A percentile compares a stretch with the other conserved stretches of the same genome.
Conservation (phyloP, 2,113 vertebrate species). For the Menura novaehollandiae region DNA sequence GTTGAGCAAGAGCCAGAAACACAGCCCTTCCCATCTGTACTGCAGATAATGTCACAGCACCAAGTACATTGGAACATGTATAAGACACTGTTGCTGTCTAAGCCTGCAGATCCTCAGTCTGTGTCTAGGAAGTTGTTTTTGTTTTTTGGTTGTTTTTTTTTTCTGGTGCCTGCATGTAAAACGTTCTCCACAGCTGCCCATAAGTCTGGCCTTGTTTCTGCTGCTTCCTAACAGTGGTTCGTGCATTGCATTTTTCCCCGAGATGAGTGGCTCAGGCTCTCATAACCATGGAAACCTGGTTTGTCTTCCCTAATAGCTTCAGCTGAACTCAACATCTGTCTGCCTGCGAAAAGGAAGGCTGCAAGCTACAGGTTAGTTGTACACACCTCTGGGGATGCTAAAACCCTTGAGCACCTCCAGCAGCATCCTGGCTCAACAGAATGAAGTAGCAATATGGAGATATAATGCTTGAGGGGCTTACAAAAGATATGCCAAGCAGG, state of each 20-base stretch:
- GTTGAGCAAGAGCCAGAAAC: neutral
- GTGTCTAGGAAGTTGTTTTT: neutral
- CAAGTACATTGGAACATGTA: neutral
- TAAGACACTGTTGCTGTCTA: neutral
- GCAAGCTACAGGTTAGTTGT: neutral
- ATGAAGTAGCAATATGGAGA: neutral
- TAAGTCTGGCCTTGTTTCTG: constrained; percentile 16
- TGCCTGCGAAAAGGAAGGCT: neutral
- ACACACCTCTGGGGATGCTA: neutral
- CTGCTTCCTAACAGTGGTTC: neutral
- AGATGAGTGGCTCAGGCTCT: neutral
- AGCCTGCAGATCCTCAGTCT: neutral
- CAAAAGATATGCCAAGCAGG: neutral
- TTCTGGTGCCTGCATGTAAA: neutral
- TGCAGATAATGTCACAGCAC: neutral
- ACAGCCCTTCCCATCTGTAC: neutral
- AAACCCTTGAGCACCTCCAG: neutral
- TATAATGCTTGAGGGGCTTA: neutral
- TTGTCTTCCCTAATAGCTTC: constrained; percentile 25
- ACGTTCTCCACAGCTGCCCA: neutral
- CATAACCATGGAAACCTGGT: constrained; percentile 65
- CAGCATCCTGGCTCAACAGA: neutral
- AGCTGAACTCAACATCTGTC: constrained; percentile 8
- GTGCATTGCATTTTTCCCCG: neutral
- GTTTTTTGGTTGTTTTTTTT: neutral